phyloP scores from a whole-genome alignment of 1,140 invertebrate species.

The Capitella teleta region DNA sequence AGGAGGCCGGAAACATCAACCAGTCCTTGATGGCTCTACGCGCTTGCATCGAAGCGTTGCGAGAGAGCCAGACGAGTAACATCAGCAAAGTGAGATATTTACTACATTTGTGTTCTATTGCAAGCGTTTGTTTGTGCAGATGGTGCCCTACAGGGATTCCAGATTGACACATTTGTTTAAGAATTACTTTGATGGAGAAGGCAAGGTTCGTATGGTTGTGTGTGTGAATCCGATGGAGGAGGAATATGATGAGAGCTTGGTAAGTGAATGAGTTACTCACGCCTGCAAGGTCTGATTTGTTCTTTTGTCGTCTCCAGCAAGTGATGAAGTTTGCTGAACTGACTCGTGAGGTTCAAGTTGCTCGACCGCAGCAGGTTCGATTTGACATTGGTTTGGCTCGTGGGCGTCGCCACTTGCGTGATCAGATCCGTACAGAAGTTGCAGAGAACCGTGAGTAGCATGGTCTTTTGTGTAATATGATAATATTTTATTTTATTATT shows the following conservation, averaged over 20 bases:
- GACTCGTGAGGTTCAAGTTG: slow-evolving; percentile 82
- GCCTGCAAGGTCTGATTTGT: not conserved
- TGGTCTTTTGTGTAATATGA: not conserved
- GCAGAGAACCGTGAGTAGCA: not conserved
- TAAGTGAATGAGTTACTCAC: not conserved
- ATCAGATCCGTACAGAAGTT: slow-evolving; percentile 36
- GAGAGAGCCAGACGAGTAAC: slow-evolving; percentile 70
- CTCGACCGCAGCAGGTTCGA: slow-evolving; percentile 44
- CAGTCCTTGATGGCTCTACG: slow-evolving; percentile 72
- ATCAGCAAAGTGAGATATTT: slow-evolving; percentile 16
- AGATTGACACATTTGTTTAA: slow-evolving; percentile 95
- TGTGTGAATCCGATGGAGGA: slow-evolving; percentile 85
- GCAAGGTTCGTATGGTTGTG: slow-evolving; percentile 89
- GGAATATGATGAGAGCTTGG: slow-evolving; percentile 84
- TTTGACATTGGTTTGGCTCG: slow-evolving; percentile 58
- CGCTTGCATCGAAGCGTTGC: slow-evolving; percentile 76
- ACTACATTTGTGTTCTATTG: not conserved
- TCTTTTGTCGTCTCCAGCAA: slow-evolving; percentile 53
- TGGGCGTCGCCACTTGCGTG: slow-evolving; percentile 65
- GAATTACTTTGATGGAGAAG: slow-evolving; percentile 95
- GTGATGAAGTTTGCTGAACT: slow-evolving; percentile 94
- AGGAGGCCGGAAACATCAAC: slow-evolving; percentile 72
- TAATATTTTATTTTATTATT: too few species aligned
- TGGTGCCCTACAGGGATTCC: slow-evolving; percentile 88
- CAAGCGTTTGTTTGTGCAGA: slow-evolving; percentile 26